A percentile compares a stretch with the other conserved stretches of the same genome.
Conservation (phyloP, 2,888 invertebrate genomes). For the Cerceris rybyensis region DNA sequence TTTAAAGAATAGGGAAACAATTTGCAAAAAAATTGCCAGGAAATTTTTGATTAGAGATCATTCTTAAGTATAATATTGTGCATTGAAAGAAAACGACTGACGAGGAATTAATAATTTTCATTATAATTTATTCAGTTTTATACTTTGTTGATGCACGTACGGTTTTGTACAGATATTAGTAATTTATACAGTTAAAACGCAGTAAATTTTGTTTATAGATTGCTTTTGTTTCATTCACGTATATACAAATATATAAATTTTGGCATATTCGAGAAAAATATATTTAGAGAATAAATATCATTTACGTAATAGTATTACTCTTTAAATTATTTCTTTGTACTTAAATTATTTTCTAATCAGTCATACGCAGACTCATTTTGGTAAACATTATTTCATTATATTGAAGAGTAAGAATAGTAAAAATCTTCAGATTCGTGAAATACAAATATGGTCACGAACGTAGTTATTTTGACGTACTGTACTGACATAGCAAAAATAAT, state of each 20-base stretch:
- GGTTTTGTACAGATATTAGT: conserved; percentile 21
- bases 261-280: conserved; percentile 32
- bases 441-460: no score
- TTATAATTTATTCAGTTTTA: conserved; percentile 16
- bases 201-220: conserved; percentile 21
- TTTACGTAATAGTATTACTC: conserved; percentile 12
- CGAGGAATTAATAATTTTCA: not conserved
- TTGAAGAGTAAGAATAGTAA: no score
- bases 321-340: conserved; percentile 33
- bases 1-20: not conserved
- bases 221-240: conserved; percentile 12
- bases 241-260: conserved; percentile 38
- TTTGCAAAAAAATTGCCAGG: not conserved
- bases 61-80: not conserved
- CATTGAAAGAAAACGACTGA: not conserved
- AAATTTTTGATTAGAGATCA: not conserved
- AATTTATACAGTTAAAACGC: conserved; percentile 1
- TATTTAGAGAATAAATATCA: conserved; percentile 11
- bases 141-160: conserved; percentile 31
- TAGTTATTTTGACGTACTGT: no score
- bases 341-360: conserved; percentile 44
- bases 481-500: no score
- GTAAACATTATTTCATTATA: conserved; percentile 5
- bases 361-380: conserved; percentile 27
- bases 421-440: no score